phyloP scores from a whole-genome alignment of 2,888 invertebrate species.

The Cerastis leucographa region DNA sequence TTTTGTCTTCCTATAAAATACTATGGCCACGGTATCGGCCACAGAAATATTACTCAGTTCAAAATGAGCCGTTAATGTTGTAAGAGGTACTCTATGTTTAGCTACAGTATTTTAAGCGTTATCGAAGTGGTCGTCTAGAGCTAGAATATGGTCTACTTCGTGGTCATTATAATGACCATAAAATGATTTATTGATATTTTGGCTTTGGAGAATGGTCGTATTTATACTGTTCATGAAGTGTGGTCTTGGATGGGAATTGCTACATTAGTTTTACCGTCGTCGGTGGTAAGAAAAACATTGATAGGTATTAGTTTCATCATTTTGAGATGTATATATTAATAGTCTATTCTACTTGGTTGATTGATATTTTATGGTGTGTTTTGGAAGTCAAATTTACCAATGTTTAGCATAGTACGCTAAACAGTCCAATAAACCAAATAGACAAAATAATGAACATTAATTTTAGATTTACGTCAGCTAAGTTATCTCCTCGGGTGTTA shows the following conservation, averaged over 20 bases:
- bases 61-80: slow-evolving; percentile 78
- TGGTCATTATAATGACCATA: too few species aligned
- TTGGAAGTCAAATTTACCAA: neutral
- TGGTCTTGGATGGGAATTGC: slow-evolving; percentile 19
- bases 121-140: slow-evolving; percentile 39
- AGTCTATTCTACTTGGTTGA: neutral
- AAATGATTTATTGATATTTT: slow-evolving; percentile 51
- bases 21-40: slow-evolving; percentile 56
- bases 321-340: neutral
- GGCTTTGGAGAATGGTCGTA: slow-evolving; percentile 29
- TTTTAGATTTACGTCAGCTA: neutral
- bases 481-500: neutral
- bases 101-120: slow-evolving; percentile 48
- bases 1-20: slow-evolving; percentile 74
- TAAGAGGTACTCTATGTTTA: slow-evolving; percentile 69
- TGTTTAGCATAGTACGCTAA: neutral
- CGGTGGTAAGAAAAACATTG: neutral
- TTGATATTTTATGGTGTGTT: neutral
- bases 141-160: slow-evolving; percentile 30
- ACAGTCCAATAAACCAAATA: neutral
- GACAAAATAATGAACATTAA: neutral
- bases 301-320: neutral
- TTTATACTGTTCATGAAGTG: slow-evolving; percentile 24
- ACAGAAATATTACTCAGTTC: slow-evolving; percentile 62
- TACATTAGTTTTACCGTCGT: slow-evolving; percentile 23